Conservation (phyloP, 2,888 invertebrate genomes). For the Mantis religiosa region DNA sequence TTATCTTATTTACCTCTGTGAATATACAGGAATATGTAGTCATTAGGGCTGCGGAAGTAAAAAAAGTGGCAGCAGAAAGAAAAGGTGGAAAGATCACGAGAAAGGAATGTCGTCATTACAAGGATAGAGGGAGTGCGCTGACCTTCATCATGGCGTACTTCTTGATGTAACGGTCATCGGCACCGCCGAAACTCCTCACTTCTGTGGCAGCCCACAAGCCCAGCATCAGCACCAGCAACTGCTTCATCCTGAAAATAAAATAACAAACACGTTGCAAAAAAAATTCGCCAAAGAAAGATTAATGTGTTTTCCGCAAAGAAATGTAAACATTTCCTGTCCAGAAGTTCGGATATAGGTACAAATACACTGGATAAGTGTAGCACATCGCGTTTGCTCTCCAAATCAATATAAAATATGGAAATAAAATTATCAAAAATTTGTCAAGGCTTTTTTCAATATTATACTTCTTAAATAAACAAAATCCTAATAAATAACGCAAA, state of each 20-base stretch:
- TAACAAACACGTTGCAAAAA: neutral
- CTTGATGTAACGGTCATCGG: constrained; percentile 63
- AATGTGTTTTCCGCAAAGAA: neutral
- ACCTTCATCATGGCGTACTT: constrained; percentile 73
- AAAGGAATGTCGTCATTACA: neutral
- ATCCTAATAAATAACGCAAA: too few species aligned
- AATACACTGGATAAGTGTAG: too few species aligned
- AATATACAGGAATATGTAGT: neutral
- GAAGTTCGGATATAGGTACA: too few species aligned
- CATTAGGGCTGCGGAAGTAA: neutral
- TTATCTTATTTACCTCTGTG: too few species aligned
- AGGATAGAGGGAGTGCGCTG: constrained; percentile 30
- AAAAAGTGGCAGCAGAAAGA: neutral
- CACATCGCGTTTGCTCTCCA: too few species aligned
- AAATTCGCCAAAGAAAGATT: neutral
- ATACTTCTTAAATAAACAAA: too few species aligned
- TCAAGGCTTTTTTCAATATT: too few species aligned
- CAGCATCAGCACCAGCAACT: neutral
- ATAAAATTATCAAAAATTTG: too few species aligned
- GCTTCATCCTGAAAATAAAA: neutral
- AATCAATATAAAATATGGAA: too few species aligned
- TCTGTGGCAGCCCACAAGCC: neutral
- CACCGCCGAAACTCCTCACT: constrained; percentile 44
- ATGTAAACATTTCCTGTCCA: too few species aligned
- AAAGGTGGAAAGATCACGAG: neutral